A percentile compares a stretch with the other conserved stretches of the same genome.
These are phyloP conservation scores for Charadrius vociferus DNA, from an alignment of 2,113 vertebrate species.

Conservation along the genomic window DNA sequence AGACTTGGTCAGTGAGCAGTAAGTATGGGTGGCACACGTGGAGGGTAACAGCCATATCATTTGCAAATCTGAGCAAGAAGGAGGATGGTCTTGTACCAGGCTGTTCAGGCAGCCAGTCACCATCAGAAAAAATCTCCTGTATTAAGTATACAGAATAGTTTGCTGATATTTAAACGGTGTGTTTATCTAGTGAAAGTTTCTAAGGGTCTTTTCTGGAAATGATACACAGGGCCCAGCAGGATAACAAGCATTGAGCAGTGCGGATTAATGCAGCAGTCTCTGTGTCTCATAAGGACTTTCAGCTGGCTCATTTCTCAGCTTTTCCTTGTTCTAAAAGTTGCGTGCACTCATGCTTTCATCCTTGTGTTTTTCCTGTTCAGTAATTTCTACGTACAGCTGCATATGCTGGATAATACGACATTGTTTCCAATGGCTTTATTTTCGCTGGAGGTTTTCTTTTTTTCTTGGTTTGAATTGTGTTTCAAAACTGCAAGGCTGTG, in stretches of 20 bases:
- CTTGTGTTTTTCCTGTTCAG: background rate
- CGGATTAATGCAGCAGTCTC: background rate
- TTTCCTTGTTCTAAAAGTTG: background rate
- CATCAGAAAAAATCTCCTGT: background rate
- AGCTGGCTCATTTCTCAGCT: background rate
- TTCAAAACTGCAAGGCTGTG: background rate
- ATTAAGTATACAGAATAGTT: background rate
- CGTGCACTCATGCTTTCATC: background rate
- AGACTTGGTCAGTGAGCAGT: background rate
- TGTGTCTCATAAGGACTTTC: background rate
- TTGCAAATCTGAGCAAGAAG: background rate
- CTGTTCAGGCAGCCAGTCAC: background rate
- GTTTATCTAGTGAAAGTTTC: conserved; percentile 15
- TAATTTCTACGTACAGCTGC: background rate
- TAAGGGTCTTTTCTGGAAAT: background rate
- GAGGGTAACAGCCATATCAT: background rate
- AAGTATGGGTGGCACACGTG: rapidly evolving
- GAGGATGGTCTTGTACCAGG: background rate
- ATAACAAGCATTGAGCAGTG: background rate
- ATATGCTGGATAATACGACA: background rate
- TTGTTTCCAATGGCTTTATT: background rate
- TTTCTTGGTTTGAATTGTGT: background rate
- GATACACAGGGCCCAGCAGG: background rate
- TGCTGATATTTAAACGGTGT: background rate
- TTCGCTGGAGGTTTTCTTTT: background rate